Conservation (phyloP, 2,797 vertebrate species). For the Buceros bicornis region DNA sequence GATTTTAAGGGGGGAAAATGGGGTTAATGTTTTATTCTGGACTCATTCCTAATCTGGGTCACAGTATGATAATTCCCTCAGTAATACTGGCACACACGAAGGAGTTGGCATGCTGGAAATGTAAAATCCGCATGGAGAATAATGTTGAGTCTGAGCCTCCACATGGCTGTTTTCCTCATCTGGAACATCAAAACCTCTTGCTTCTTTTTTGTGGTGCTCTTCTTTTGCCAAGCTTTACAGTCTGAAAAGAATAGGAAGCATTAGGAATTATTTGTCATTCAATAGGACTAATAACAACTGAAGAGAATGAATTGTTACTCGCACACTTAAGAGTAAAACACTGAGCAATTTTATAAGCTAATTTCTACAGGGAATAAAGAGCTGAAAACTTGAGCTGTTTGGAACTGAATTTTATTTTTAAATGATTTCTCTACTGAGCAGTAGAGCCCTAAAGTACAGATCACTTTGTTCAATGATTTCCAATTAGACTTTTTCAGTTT, state of each 20-base stretch:
- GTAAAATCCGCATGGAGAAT: not conserved
- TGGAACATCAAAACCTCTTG: not conserved
- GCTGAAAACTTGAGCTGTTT: not conserved
- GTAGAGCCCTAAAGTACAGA: not conserved
- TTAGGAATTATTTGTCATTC: constrained; percentile 34
- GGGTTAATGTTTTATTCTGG: not conserved
- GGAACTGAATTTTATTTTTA: constrained; percentile 11
- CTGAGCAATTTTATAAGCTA: constrained; percentile 44
- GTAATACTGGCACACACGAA: not conserved
- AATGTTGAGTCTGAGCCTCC: not conserved
- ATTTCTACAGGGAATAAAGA: constrained; percentile 13
- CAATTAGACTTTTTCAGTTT: not conserved
- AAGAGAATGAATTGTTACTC: constrained; percentile 10
- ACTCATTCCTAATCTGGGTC: not conserved
- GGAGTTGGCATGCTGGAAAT: not conserved
- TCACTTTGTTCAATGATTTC: not conserved
- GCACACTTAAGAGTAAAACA: not conserved
- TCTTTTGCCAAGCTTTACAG: constrained; percentile 19
- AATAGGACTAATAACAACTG: constrained; percentile 8
- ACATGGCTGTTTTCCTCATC: not conserved
- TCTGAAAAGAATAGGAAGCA: not conserved
- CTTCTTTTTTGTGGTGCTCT: not conserved
- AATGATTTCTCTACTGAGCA: not conserved
- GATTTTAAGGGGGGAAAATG: no score
- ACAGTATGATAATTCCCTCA: not conserved